These are phyloP conservation scores for Limnephilus marmoratus DNA, from an alignment of 2,888 invertebrate genomes.

Conservation along the genomic window DNA sequence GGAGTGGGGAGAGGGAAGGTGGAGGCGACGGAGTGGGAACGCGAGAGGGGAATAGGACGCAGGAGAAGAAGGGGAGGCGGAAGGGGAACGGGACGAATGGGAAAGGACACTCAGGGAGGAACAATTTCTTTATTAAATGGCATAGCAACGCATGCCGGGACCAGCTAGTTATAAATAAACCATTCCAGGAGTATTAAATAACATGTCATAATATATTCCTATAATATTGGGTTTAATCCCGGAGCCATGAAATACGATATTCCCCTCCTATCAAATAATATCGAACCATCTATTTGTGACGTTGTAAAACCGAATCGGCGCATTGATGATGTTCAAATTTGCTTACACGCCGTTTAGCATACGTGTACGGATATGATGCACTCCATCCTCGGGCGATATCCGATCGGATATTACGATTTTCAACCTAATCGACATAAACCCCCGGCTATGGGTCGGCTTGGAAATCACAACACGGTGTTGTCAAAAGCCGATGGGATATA, in stretches of 20 bases:
- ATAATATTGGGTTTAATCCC: neutral
- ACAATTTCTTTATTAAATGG: too few relatives aligned
- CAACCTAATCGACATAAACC: conserved; percentile 48
- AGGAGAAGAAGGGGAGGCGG: too few relatives aligned
- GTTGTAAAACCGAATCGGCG: neutral
- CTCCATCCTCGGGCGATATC: conserved; percentile 50
- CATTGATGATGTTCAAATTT: conserved; percentile 14
- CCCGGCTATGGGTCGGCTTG: neutral
- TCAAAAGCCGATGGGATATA: neutral
- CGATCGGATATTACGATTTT: conserved; percentile 62
- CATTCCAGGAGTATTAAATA: too few relatives aligned
- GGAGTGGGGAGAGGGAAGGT: too few relatives aligned
- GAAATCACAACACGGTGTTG: conserved; percentile 11
- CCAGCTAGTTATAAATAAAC: too few relatives aligned
- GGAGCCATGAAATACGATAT: neutral
- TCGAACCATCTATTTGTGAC: conserved; percentile 5
- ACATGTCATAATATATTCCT: neutral
- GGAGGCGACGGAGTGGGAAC: too few relatives aligned
- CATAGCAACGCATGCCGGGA: too few relatives aligned
- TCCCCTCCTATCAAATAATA: neutral
- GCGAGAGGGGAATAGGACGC: too few relatives aligned
- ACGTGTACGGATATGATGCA: conserved; percentile 28
- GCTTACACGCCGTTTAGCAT: conserved; percentile 24
- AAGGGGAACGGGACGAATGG: too few relatives aligned
- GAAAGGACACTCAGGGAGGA: too few relatives aligned